Percentiles rank a stretch among this genome's conserved stretches.
phyloP scores from a whole-genome alignment of 2,113 vertebrate genomes.

The Sakesphorus luctuosus region DNA sequence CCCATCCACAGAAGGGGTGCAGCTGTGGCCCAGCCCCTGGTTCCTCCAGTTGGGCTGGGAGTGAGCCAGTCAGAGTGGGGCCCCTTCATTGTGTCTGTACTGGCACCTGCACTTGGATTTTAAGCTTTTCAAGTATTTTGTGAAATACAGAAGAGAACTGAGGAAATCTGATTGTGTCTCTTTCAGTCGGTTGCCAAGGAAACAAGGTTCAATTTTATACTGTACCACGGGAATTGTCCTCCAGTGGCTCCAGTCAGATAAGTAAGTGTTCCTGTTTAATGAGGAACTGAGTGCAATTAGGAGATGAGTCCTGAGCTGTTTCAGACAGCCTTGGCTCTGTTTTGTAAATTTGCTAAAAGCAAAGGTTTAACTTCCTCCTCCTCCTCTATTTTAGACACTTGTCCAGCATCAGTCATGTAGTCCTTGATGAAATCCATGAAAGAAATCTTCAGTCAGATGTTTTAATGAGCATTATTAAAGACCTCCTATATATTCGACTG shows the following conservation, averaged over 20 bases:
- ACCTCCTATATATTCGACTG: constrained; percentile 81
- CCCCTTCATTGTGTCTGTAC: neutral
- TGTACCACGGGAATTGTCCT: constrained; percentile 97
- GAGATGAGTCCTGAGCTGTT: neutral
- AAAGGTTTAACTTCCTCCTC: neutral
- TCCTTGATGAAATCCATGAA: constrained; percentile 97
- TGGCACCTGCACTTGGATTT: neutral
- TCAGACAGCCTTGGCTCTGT: neutral
- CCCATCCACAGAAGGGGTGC: neutral
- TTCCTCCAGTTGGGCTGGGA: neutral
- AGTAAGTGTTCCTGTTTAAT: constrained; percentile 81
- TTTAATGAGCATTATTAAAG: constrained; percentile 91
- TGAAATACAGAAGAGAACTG: constrained; percentile 20
- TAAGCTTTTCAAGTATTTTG: neutral
- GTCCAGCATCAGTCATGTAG: constrained; percentile 90
- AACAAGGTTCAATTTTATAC: constrained; percentile 95
- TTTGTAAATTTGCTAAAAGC: neutral
- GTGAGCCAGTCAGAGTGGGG: neutral
- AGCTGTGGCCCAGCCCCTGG: neutral
- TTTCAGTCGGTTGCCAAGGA: constrained; percentile 93
- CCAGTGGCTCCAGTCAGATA: constrained; percentile 97
- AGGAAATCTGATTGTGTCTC: constrained; percentile 27
- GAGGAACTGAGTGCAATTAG: neutral
- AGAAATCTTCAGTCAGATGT: constrained; percentile 96
- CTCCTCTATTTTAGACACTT: constrained; percentile 77